Base-by-base conservation (phyloP, 2,113 vertebrate species). In the Naja naja region DNA sequence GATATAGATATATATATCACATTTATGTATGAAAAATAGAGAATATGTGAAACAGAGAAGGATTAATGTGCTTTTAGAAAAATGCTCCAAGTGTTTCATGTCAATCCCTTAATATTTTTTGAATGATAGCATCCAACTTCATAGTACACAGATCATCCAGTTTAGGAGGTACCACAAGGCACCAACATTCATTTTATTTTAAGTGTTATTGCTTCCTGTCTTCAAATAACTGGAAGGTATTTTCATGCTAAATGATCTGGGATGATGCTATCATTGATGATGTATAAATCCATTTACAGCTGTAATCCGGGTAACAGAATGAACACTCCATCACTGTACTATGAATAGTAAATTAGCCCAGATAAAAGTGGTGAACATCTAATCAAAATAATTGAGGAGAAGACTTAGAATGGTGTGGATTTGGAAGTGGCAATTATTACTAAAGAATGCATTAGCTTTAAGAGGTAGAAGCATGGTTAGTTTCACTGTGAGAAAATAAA, bases 281-380 rank as follows among this genome's bases (percentile, higher is more conserved):
- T 98, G 56, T 96, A 97, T 98, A 96, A 97, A 97, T 96, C 96
- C 97, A 97, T 97, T 98, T 98, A 96, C 97, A 95, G 96, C 96
- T 95, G 96, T 97, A 97, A 98, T 98, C 97, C 96, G 95, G 92
- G 96, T 96, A 97, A 96, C 97, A 98, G 97, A 98, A 98, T 97
- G 97, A 98, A 96, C 96, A 96, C 97, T 98, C 97, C 97, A 97
- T 98, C 98, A 98, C 94, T 97, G 95, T 97, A 96, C 97, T 97
- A 96, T 97, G 98, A 98, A 98, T 97, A 97, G 97, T 96, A 97
- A 98, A 98, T 98, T 97, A 98, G 97, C 97, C 94, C 95, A 97
- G 97, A 98, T 98, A 97, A 98, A 97, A 97, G 96, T 96, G 97
- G 96, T 97, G 97, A 97, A 96, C 97, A 96, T 92, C 97, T 97